Evolutionary conservation across 1,140 invertebrate species (phyloP).

Genomic region (Arctopsyche grandis): DNA sequence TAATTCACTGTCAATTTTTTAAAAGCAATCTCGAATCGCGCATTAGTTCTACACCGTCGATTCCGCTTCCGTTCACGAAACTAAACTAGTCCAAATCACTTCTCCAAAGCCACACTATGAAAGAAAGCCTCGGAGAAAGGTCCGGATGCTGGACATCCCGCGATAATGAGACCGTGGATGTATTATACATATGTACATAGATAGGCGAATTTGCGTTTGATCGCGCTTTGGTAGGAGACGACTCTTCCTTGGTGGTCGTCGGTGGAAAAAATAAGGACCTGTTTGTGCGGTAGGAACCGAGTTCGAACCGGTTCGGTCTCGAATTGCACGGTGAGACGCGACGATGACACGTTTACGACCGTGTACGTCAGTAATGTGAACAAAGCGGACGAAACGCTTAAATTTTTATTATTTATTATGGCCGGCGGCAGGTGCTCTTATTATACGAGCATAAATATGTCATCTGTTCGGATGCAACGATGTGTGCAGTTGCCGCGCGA

Average conservation of each 20-base stretch:
- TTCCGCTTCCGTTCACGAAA: too few relatives aligned
- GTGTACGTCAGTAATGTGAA: neutral
- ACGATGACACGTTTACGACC: constrained; percentile 16
- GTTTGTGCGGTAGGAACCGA: neutral
- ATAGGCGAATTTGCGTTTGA: too few relatives aligned
- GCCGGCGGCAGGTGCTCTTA: neutral
- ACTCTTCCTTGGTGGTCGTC: neutral
- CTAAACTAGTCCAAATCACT: too few relatives aligned
- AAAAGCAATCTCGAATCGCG: too few relatives aligned
- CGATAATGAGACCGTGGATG: too few relatives aligned
- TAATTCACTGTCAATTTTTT: too few relatives aligned
- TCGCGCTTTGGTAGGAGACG: too few relatives aligned
- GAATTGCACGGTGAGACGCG: neutral
- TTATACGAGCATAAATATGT: neutral
- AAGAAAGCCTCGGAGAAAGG: too few relatives aligned
- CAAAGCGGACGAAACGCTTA: neutral
- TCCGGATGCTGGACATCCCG: too few relatives aligned
- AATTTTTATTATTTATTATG: constrained; percentile 14
- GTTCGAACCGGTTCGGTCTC: neutral
- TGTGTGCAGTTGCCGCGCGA: neutral
- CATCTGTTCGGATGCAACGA: neutral
- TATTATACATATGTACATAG: too few relatives aligned
- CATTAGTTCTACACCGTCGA: too few relatives aligned
- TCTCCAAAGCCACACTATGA: too few relatives aligned
- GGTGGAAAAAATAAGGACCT: neutral